phyloP scores from a whole-genome alignment of 2,113 vertebrate genomes.

The Jaculus jaculus region DNA sequence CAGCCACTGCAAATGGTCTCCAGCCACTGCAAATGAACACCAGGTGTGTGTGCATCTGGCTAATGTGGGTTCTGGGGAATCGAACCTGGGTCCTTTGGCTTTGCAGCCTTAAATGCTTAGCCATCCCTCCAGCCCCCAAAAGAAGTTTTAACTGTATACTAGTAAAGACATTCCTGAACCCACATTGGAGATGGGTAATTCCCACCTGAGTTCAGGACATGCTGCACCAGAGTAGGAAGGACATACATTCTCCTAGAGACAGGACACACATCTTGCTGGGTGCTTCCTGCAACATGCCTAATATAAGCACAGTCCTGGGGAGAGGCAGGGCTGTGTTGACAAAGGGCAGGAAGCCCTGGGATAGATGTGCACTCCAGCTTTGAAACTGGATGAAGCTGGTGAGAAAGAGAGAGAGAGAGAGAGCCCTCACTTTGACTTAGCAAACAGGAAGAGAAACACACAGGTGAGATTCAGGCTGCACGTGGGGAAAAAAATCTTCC shows the following conservation, averaged over 20 bases:
- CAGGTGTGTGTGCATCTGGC: too few relatives aligned
- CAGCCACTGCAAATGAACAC: too few relatives aligned
- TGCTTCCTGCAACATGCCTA: rapidly evolving
- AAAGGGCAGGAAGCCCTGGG: not conserved
- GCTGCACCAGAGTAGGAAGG: not conserved
- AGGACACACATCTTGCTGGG: too few relatives aligned
- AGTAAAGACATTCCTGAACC: not conserved
- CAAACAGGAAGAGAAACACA: not conserved
- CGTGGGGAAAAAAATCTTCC: not conserved
- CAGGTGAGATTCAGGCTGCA: rapidly evolving
- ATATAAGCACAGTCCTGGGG: rapidly evolving
- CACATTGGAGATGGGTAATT: too few relatives aligned
- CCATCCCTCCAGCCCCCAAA: too few relatives aligned
- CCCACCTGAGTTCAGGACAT: not conserved
- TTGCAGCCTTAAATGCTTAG: too few relatives aligned
- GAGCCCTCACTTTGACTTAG: not conserved
- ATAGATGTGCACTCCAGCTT: rapidly evolving
- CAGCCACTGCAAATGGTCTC: too few relatives aligned
- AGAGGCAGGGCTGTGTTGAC: rapidly evolving
- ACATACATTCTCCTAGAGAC: rapidly evolving
- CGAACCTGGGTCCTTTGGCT: too few relatives aligned
- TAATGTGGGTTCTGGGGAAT: too few relatives aligned
- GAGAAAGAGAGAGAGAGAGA: not conserved
- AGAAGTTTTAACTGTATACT: not conserved
- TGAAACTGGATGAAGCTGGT: not conserved